phyloP scores from a whole-genome alignment of 2,113 vertebrate genomes.

The Archocentrus centrarchus region DNA sequence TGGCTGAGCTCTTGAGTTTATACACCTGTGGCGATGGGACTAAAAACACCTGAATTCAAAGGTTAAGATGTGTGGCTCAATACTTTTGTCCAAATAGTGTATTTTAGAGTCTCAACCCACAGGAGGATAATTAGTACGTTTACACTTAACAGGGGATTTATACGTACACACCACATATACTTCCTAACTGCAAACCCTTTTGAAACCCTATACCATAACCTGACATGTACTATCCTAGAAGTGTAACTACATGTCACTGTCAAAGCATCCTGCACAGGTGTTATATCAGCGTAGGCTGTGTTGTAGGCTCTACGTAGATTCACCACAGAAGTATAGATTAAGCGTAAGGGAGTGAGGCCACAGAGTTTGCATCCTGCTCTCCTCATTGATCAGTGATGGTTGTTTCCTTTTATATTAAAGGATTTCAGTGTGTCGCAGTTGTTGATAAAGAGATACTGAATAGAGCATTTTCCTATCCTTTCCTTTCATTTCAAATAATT shows the following conservation, averaged over 20 bases:
- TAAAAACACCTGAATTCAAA: not conserved
- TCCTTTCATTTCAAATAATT: not conserved
- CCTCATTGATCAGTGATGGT: not conserved
- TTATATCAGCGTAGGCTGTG: not conserved
- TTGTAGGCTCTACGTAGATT: not conserved
- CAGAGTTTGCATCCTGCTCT: not conserved
- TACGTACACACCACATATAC: not conserved
- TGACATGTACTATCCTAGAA: not conserved
- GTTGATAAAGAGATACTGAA: not conserved
- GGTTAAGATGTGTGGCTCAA: not conserved
- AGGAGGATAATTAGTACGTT: slow-evolving; percentile 32
- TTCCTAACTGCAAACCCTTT: not conserved
- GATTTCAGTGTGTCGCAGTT: not conserved
- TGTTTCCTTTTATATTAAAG: not conserved
- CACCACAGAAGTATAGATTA: not conserved
- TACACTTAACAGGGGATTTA: slow-evolving; percentile 5
- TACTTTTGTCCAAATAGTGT: not conserved
- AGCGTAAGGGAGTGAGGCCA: not conserved
- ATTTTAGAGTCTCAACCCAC: slow-evolving; percentile 33
- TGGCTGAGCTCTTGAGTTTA: not conserved
- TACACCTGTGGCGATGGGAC: not conserved
- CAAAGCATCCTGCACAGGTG: not conserved
- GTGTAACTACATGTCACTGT: not conserved
- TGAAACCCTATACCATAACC: not conserved
- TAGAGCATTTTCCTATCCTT: not conserved